These are phyloP conservation scores for Tachysurus fulvidraco DNA, from an alignment of 2,113 vertebrate genomes.

Conservation along the genomic window DNA sequence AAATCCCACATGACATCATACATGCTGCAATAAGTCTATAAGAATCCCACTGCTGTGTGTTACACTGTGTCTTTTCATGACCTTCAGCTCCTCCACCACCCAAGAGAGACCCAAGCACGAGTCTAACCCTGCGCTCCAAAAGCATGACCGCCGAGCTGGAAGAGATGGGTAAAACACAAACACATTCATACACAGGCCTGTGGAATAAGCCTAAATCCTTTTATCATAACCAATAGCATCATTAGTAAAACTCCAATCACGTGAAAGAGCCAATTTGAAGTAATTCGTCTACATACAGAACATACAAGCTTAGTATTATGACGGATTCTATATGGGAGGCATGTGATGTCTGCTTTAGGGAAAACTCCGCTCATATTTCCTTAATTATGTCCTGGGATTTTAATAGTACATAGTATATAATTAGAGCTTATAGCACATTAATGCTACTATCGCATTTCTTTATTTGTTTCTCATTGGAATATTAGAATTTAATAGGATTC, in stretches of 20 bases:
- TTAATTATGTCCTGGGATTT: not conserved
- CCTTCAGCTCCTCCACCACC: slow-evolving; percentile 89
- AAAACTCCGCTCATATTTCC: not conserved
- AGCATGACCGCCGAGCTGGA: slow-evolving; percentile 98
- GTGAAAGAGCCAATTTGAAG: not conserved
- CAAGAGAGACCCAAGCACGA: slow-evolving; percentile 94
- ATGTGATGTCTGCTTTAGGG: not conserved
- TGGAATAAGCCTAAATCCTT: not conserved
- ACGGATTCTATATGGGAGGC: not conserved
- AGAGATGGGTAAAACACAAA: slow-evolving; percentile 82
- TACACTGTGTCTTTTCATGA: slow-evolving; percentile 7
- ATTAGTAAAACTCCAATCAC: not conserved
- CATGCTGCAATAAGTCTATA: not conserved
- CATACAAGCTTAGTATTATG: not conserved
- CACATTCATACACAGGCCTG: slow-evolving; percentile 3
- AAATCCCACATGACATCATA: not conserved
- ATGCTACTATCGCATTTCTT: not conserved
- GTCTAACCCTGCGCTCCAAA: slow-evolving; percentile 93
- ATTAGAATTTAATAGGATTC: not conserved
- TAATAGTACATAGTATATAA: not conserved
- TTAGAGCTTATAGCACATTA: not conserved
- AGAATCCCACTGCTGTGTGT: not conserved
- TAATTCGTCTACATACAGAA: slow-evolving; percentile 4
- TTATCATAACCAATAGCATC: not conserved
- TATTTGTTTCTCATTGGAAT: not conserved